phyloP scores from a whole-genome alignment of 2,113 vertebrate species.

The Barbus barbus region DNA sequence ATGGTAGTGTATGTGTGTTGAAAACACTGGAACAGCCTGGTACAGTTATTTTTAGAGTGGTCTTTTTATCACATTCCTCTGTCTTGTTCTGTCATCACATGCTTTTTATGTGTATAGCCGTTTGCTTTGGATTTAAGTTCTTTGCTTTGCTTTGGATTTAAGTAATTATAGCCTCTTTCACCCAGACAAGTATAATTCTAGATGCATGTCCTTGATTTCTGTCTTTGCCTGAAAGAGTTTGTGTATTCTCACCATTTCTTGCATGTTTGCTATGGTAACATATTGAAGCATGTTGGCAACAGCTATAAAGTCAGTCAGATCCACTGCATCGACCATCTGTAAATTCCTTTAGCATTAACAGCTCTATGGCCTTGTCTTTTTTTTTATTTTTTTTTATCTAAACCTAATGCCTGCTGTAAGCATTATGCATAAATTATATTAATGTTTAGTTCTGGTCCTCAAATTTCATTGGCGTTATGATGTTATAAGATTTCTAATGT shows the following conservation, averaged over 20 bases:
- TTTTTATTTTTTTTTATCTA: neutral
- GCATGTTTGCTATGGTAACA: constrained; percentile 43
- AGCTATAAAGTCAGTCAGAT: constrained; percentile 9
- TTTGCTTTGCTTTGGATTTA: neutral
- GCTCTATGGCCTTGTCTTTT: neutral
- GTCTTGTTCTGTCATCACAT: neutral
- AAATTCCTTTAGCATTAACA: constrained; percentile 7
- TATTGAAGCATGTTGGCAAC: constrained; percentile 28
- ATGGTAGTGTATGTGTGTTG: neutral
- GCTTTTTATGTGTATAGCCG: neutral
- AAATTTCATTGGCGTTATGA: neutral
- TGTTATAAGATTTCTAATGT: neutral
- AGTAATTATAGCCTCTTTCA: neutral
- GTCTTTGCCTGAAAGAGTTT: neutral
- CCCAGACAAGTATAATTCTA: neutral
- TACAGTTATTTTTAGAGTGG: neutral
- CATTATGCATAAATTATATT: neutral
- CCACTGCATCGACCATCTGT: neutral
- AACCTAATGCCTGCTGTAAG: neutral
- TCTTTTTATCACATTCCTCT: neutral
- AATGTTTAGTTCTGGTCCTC: neutral
- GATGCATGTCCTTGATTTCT: neutral
- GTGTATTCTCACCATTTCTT: constrained; percentile 13
- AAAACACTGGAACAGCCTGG: neutral
- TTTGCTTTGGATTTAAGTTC: neutral